Conservation (phyloP, 1,140 invertebrate genomes). For the Hestina assimilis region DNA sequence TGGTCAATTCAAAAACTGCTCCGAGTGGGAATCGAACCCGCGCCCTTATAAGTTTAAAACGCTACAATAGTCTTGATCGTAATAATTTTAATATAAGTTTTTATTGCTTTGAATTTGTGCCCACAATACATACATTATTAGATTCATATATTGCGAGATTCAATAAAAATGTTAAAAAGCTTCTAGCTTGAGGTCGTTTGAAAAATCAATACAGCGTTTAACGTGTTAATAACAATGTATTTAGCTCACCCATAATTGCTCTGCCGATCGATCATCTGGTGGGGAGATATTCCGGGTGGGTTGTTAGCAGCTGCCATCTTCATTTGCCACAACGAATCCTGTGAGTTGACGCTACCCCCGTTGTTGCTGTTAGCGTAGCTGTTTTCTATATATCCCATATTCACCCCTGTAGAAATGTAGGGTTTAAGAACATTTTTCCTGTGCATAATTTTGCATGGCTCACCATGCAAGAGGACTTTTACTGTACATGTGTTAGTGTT, state of each 20-base stretch:
- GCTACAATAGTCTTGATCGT: too few relatives aligned
- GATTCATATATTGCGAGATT: too few relatives aligned
- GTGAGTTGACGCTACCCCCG: slow-evolving; percentile 94
- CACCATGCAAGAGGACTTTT: slow-evolving; percentile 32
- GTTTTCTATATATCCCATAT: slow-evolving; percentile 93
- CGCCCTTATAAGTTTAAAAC: too few relatives aligned
- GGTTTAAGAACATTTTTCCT: slow-evolving; percentile 17
- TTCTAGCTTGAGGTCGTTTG: too few relatives aligned
- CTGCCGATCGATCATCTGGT: slow-evolving; percentile 80
- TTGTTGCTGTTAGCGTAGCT: slow-evolving; percentile 95
- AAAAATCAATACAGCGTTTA: too few relatives aligned
- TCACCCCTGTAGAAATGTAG: slow-evolving; percentile 76
- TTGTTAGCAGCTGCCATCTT: slow-evolving; percentile 88
- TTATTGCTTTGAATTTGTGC: too few relatives aligned
- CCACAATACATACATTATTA: too few relatives aligned
- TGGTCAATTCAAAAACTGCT: too few relatives aligned
- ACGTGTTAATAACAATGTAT: too few relatives aligned
- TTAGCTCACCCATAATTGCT: slow-evolving; percentile 76
- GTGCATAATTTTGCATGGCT: not conserved
- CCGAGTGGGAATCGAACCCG: too few relatives aligned
- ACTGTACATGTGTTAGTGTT: slow-evolving; percentile 39
- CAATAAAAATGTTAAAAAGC: too few relatives aligned
- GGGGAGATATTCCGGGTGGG: slow-evolving; percentile 75
- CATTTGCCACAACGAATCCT: slow-evolving; percentile 96
- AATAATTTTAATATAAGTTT: too few relatives aligned